phyloP scores from a whole-genome alignment of 37 sponge, comb jelly and placozoan species.

The Amphimedon queenslandica region DNA sequence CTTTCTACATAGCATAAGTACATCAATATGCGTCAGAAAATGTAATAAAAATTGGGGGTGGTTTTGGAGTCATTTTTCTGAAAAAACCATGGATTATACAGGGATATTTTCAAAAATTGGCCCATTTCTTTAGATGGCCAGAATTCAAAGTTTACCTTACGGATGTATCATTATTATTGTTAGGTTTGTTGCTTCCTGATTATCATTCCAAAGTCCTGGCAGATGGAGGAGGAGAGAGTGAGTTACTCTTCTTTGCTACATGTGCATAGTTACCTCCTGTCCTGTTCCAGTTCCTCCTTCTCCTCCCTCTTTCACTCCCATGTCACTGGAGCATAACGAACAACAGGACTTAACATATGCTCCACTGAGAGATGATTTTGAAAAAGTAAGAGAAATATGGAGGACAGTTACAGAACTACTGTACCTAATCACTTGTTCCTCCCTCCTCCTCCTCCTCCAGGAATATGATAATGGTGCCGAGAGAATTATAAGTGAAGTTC shows the following conservation, averaged over 20 bases:
- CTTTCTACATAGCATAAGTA: too few relatives aligned
- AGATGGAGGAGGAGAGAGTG: conserved; percentile 64
- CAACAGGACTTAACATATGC: conserved; percentile 78
- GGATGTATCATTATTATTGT: too few relatives aligned
- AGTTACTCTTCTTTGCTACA: conserved; percentile 3
- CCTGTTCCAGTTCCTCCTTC: conserved; percentile 38
- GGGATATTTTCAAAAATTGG: too few relatives aligned
- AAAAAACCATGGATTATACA: too few relatives aligned
- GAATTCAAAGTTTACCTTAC: too few relatives aligned
- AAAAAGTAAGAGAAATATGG: conserved; percentile 20
- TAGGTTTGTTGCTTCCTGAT: conserved; percentile 42
- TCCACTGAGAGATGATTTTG: conserved; percentile 91
- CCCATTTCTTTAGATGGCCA: too few relatives aligned
- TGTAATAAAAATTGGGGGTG: too few relatives aligned
- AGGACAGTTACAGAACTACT: background rate
- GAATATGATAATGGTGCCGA: conserved; percentile 82
- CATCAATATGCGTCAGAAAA: too few relatives aligned
- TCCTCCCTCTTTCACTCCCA: conserved; percentile 45
- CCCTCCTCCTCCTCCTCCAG: conserved; percentile 11
- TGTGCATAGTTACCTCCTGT: background rate
- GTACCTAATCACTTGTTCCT: background rate
- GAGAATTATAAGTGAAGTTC: conserved; percentile 47
- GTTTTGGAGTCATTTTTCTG: too few relatives aligned
- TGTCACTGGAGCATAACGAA: conserved; percentile 62
- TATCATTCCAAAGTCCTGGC: conserved; percentile 46